Conservation (phyloP, 2,888 invertebrate genomes). For the Drosophila pseudotalamancana region DNA sequence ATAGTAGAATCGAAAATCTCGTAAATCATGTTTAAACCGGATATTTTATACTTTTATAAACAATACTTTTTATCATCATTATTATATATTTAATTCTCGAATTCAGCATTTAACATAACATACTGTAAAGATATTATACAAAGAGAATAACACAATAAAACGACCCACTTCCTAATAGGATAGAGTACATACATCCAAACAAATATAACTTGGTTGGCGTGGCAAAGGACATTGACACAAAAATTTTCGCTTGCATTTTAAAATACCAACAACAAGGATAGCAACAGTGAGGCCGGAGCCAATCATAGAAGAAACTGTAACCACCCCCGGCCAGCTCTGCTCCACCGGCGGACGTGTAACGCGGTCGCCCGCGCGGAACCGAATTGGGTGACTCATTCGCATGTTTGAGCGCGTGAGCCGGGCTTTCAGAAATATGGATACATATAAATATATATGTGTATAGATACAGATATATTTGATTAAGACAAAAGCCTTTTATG, state of each 20-base stretch:
- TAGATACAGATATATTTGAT: slow-evolving; percentile 27
- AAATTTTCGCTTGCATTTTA: slow-evolving; percentile 30
- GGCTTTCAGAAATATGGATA: slow-evolving; percentile 3
- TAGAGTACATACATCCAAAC: neutral
- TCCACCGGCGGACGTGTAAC: neutral
- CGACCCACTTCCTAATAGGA: neutral
- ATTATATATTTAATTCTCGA: too few relatives aligned
- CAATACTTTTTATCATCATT: too few relatives aligned
- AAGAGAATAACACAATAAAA: neutral
- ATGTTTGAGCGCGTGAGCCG: slow-evolving; percentile 11
- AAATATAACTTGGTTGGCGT: slow-evolving; percentile 6
- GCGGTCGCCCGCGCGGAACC: slow-evolving; percentile 46
- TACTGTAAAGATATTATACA: neutral
- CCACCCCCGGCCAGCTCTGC: slow-evolving; percentile 15
- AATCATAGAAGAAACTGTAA: slow-evolving; percentile 20
- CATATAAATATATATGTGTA: slow-evolving; percentile 1
- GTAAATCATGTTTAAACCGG: too few relatives aligned
- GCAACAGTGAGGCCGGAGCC: slow-evolving; percentile 5
- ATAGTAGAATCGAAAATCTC: too few relatives aligned
- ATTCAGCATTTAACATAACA: too few relatives aligned
- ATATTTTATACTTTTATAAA: too few relatives aligned
- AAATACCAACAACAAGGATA: slow-evolving; percentile 25
- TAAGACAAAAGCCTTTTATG: slow-evolving; percentile 50
- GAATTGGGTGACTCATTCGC: slow-evolving; percentile 24
- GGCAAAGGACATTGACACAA: slow-evolving; percentile 65